Evolutionary conservation across 2,888 invertebrate genomes (phyloP), one percentile per base, ranked within the genome.

Genomic region (Leucophenga montana): DNA sequence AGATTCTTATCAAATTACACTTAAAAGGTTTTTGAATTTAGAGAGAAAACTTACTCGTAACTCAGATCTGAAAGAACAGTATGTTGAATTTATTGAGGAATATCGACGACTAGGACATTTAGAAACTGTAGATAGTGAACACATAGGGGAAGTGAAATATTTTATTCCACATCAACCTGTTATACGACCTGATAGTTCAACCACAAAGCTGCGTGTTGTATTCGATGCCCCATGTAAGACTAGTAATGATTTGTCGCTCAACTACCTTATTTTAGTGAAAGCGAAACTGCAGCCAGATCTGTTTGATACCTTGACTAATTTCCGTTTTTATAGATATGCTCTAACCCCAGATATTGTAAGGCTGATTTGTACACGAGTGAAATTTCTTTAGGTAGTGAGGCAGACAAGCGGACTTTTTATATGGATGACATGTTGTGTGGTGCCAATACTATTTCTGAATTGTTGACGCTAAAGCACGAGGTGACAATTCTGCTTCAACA

Each of bases 331-430:
- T 48, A 48, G 16, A 13, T 48, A 48, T 13, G 48, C 13, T 4
- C 48, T 48, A 4, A 48, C 48, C 13, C 6, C 14, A 4, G 48
- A 48, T 16, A 48, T 48, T n/a, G 5, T n/a, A 48, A 8, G 16
- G 16, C 13, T 4, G 48, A 4, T 4, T 48, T n/a, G 48, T 13
- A 13, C n/a, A n/a, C n/a, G 33, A 5, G 33, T 8, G 33, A 33
- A 4, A 13, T 13, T 48, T 48, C 3, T 48, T n/a, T n/a, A n/a
- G n/a, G n/a, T n/a, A n/a, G n/a, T n/a, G n/a, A n/a, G n/a, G n/a
- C n/a, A n/a, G n/a, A 48, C 48, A 48, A 13, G 48, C 48, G 16
- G 4, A 57, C 22, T 27, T 57, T 57, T 57, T 57, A 31, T 57
- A 31, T 16, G 27, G 31, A 57, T 14, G 18, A 57, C 4, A 11